Conservation (phyloP, 1,140 invertebrate species). For the Oreohelix idahoensis region DNA sequence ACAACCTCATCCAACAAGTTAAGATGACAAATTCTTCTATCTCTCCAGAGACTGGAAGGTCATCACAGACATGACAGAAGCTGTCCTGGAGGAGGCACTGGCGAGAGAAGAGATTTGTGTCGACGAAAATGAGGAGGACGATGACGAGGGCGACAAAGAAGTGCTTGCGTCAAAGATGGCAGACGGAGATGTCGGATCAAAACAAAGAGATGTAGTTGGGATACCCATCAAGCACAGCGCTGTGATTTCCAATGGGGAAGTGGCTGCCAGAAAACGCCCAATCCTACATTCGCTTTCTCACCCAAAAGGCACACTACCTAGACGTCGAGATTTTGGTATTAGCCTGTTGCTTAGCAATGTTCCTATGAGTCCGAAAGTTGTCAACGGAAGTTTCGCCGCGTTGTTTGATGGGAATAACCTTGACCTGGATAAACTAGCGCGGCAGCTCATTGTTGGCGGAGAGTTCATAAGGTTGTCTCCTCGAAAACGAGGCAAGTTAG, state of each 20-base stretch:
- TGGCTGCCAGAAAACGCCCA: neutral
- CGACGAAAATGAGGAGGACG: conserved; percentile 70
- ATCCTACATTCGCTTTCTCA: neutral
- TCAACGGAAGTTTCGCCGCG: conserved; percentile 96
- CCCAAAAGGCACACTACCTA: conserved; percentile 31
- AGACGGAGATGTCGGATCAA: neutral
- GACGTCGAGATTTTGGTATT: conserved; percentile 84
- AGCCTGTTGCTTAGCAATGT: conserved; percentile 92
- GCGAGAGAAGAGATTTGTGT: conserved; percentile 40
- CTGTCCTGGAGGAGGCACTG: conserved; percentile 75
- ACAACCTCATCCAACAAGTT: too few relatives aligned
- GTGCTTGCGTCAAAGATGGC: neutral
- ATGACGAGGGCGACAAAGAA: conserved; percentile 70
- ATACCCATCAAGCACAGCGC: neutral
- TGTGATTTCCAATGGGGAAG: neutral
- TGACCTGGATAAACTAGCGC: conserved; percentile 81
- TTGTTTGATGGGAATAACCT: conserved; percentile 92
- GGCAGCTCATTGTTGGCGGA: conserved; percentile 52
- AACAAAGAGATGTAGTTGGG: neutral
- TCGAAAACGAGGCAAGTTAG: conserved; percentile 58
- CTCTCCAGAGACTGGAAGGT: conserved; percentile 75
- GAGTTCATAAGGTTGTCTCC: conserved; percentile 62
- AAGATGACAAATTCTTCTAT: too few relatives aligned
- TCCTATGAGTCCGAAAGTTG: conserved; percentile 96
- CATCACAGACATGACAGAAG: conserved; percentile 84